Evolutionary conservation across 1,140 invertebrate genomes (phyloP), one percentile per base, ranked within the genome.

Genomic region (Drosophila nigrodunni): DNA sequence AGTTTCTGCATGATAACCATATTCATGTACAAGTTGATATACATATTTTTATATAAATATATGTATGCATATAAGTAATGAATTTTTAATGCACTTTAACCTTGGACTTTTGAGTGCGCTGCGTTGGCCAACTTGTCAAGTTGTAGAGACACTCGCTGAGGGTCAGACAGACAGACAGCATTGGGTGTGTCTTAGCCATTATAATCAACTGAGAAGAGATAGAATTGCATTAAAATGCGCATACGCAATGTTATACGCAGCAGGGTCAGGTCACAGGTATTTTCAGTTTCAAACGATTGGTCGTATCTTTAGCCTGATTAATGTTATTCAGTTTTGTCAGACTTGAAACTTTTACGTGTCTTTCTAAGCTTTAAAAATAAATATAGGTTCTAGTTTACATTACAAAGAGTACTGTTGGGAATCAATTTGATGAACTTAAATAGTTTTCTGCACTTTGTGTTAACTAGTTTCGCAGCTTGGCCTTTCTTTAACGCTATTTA

Each of bases 21-120:
- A 70, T 49, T 58, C 61, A 62, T 54, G 58, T 39, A n/a, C 30
- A 66, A 59, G 35, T 21, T 52, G 21, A n/a, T n/a, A n/a, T n/a
- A n/a, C n/a, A n/a, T n/a, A n/a, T n/a, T 37, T 37, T 39, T 39
- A 21, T 62, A 65, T 71, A 68, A 34, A 35, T 58, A 18, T 54
- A 44, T 8, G 43, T 41, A 39, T 64, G 39, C 67, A 75, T 64
- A 71, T 70, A 65, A 55, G 70, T 83, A 87, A 89, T 87, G 80
- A 83, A 89, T 89, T 80, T 83, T 88, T 83, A 88, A 87, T 87
- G 83, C 83, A 80, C 66, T 87, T 39, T 75, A 52, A 43, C 74
- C 82, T 78, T 86, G 82, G 82, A 82, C 67, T 75, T 30, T 69
- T 74, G 64, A 78, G 74, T 60, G 61, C 49, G 43, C 58, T 50